These are phyloP conservation scores for Labeo calbasu DNA, from an alignment of 2,797 vertebrate species.

Conservation along the genomic window DNA sequence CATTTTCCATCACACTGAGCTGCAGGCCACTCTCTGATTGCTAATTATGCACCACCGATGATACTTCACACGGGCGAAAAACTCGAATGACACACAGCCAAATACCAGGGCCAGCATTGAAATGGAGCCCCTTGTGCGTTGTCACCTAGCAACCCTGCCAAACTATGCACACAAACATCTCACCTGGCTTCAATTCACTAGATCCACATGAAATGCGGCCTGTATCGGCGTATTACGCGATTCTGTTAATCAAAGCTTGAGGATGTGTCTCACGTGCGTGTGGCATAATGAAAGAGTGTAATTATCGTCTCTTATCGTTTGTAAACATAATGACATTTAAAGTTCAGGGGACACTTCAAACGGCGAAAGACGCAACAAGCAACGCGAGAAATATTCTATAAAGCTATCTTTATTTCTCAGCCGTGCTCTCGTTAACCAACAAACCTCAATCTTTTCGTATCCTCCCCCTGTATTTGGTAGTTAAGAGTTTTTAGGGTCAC, in stretches of 20 bases:
- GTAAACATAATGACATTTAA: constrained; percentile 60
- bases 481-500: constrained; percentile 42
- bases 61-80: constrained; percentile 71
- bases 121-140: constrained; percentile 55
- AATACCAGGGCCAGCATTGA: constrained; percentile 63
- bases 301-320: constrained; percentile 52
- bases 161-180: constrained; percentile 47
- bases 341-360: constrained; percentile 42
- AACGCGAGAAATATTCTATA: constrained; percentile 45
- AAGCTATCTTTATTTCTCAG: constrained; percentile 41
- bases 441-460: constrained; percentile 39
- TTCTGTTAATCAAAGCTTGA: constrained; percentile 45
- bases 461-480: constrained; percentile 27
- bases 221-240: constrained; percentile 40
- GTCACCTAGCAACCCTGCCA: constrained; percentile 56
- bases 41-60: constrained; percentile 78
- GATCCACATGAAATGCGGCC: constrained; percentile 39
- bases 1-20: constrained; percentile 62
- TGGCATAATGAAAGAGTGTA: constrained; percentile 35
- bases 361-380: constrained; percentile 31
- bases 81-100: constrained; percentile 67
- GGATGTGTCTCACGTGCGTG: constrained; percentile 41
- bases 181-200: constrained; percentile 52
- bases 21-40: constrained; percentile 68
- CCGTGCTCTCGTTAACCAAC: constrained; percentile 32